A percentile compares a stretch with the other conserved stretches of the same genome.
These are phyloP conservation scores for Clamator glandarius DNA, from an alignment of 2,797 vertebrate species.

Conservation along the genomic window DNA sequence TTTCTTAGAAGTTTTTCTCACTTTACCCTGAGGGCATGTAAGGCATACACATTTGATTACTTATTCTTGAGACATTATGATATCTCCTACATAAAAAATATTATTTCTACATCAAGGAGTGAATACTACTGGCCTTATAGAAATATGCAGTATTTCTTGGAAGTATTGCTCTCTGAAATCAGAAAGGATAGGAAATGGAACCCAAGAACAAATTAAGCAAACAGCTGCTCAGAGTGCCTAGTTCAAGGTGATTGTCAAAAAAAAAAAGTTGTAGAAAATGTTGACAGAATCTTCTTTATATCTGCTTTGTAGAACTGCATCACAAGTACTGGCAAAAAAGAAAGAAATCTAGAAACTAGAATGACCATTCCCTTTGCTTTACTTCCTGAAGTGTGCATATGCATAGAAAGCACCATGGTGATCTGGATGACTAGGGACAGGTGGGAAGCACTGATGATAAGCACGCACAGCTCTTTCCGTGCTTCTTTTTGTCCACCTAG, in stretches of 20 bases:
- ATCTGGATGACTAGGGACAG: background rate
- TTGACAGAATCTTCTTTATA: background rate
- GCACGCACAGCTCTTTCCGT: background rate
- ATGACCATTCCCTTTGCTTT: background rate
- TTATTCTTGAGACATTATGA: background rate
- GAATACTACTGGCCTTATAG: background rate
- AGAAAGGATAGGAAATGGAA: background rate
- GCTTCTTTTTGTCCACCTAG: background rate
- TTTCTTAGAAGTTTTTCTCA: background rate
- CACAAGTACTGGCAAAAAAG: accelerated
- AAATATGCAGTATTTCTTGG: background rate
- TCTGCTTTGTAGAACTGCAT: background rate
- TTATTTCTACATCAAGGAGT: background rate
- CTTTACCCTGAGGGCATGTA: background rate
- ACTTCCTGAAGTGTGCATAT: background rate
- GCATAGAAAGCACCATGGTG: background rate
- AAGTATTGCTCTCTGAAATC: background rate
- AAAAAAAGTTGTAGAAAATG: background rate
- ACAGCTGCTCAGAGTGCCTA: background rate
- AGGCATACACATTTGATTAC: background rate
- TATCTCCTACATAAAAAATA: background rate
- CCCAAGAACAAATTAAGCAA: background rate
- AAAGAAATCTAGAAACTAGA: background rate
- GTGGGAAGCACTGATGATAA: background rate
- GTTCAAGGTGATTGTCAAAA: background rate